Evolutionary conservation across 2,888 invertebrate genomes (phyloP).

Genomic region (Mylabris sibirica): DNA sequence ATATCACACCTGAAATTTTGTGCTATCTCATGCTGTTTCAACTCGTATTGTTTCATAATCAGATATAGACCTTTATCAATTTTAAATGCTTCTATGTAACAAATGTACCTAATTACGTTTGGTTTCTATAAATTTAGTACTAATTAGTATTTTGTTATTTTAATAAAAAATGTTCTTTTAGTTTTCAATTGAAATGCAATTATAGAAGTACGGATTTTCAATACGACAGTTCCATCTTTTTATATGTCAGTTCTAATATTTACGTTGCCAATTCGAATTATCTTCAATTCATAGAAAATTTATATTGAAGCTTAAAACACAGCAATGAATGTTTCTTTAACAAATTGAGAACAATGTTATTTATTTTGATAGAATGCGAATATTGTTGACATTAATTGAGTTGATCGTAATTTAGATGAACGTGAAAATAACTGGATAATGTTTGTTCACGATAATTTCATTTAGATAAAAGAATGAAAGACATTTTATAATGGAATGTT

Average conservation of each 20-base stretch:
- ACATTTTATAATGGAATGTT: neutral
- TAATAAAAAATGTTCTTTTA: too few relatives aligned
- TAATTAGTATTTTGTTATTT: neutral
- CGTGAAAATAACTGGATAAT: neutral
- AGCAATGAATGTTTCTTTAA: slow-evolving; percentile 14
- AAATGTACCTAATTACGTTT: too few relatives aligned
- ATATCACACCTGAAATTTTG: too few relatives aligned
- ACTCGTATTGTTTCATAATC: too few relatives aligned
- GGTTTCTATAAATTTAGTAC: too few relatives aligned
- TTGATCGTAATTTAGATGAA: neutral
- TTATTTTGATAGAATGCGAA: slow-evolving; percentile 21
- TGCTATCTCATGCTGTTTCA: too few relatives aligned
- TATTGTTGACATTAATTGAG: slow-evolving; percentile 22
- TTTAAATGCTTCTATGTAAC: too few relatives aligned
- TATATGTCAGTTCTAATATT: slow-evolving; percentile 33
- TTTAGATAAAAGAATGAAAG: neutral
- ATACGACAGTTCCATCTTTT: slow-evolving; percentile 12
- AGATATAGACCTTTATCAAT: too few relatives aligned
- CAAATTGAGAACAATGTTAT: slow-evolving; percentile 20
- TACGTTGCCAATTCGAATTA: slow-evolving; percentile 30
- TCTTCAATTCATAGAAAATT: slow-evolving; percentile 28
- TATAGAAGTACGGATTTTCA: neutral
- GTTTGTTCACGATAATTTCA: neutral
- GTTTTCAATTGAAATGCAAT: neutral
- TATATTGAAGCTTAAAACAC: slow-evolving; percentile 25